A percentile compares a stretch with the other conserved stretches of the same genome.
phyloP scores from a whole-genome alignment of 2,113 vertebrate genomes.

The Callithrix jacchus region DNA sequence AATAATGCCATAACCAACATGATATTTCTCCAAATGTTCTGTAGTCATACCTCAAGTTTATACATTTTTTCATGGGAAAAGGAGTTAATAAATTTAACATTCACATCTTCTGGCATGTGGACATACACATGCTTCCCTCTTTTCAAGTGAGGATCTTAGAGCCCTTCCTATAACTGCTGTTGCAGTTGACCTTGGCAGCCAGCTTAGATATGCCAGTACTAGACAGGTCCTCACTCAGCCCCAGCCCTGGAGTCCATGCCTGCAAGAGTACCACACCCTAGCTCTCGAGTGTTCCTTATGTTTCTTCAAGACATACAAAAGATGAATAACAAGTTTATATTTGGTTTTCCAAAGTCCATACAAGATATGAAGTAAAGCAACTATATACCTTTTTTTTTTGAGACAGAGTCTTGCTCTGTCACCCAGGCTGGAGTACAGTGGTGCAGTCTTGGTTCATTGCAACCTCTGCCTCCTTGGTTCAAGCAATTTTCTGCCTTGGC shows the following conservation, averaged over 20 bases:
- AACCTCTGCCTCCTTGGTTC: no score
- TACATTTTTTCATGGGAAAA: not conserved
- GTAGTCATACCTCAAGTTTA: not conserved
- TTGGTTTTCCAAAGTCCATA: not conserved
- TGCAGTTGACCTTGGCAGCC: not conserved
- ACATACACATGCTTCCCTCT: not conserved
- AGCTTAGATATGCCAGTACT: not conserved
- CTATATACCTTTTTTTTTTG: no score
- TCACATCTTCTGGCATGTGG: not conserved
- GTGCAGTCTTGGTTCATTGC: no score
- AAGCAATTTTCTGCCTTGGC: no score
- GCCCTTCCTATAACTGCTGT: not conserved
- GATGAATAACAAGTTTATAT: not conserved
- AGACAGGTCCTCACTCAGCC: not conserved
- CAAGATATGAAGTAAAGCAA: not conserved
- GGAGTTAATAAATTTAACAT: constrained; percentile 17
- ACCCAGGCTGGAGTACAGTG: no score
- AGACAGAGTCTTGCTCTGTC: no score
- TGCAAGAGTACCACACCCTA: not conserved
- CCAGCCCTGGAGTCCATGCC: not conserved
- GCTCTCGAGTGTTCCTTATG: not conserved
- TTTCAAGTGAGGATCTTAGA: not conserved
- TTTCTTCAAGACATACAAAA: not conserved
- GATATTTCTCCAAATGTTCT: not conserved
- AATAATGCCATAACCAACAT: not conserved